Evolutionary conservation across 2,797 vertebrate species (phyloP), one percentile per base, ranked within the genome.

Genomic region (Somateria mollissima): DNA sequence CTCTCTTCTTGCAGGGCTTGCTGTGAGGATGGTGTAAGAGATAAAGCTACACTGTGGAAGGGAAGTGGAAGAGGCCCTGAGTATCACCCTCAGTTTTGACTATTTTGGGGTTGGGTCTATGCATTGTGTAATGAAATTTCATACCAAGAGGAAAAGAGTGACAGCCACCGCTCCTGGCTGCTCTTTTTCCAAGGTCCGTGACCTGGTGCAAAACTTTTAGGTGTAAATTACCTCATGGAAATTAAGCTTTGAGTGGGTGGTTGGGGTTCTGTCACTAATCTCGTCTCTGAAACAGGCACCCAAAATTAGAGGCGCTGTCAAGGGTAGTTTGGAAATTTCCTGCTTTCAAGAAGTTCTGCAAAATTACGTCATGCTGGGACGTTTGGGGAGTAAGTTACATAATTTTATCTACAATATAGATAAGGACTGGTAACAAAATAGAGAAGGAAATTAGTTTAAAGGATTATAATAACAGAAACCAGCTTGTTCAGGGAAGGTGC

Each of bases 11-110:
- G 1, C 30, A 60, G 54, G 67, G 24, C 8, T 84, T 90, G 47
- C 56, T 70, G 11, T 57, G 67, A 25, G 37, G 56, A 72, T 20
- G 19, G 32, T 56, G 62, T 47, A 57, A 69, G 32, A 61, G 9
- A 2, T 20, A 11, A 2, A 36, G 1, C 24, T 34, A 6, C 0
- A 3, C 32, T 0, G 0, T 11, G 82, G 67, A 60, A 34, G 10
- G 7, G 22, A 91, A 24, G 8, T 30, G 37, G 37, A 67, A 76
- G 22, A 90, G 43, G 14, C n/a, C 21, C 47, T 27, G 10, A 71
- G 57, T 76, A 54, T 0, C 0, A 22, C 22, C 22, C 25, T 75
- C 17, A 25, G 24, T 47, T 80, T 75, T 56, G 4, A 85, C 39
- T 71, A 36, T 87, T 81, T 78, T 10, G 3, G 2, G 6, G 2